Base-by-base conservation (phyloP, 1,140 invertebrate species). In the Anastrepha obliqua region DNA sequence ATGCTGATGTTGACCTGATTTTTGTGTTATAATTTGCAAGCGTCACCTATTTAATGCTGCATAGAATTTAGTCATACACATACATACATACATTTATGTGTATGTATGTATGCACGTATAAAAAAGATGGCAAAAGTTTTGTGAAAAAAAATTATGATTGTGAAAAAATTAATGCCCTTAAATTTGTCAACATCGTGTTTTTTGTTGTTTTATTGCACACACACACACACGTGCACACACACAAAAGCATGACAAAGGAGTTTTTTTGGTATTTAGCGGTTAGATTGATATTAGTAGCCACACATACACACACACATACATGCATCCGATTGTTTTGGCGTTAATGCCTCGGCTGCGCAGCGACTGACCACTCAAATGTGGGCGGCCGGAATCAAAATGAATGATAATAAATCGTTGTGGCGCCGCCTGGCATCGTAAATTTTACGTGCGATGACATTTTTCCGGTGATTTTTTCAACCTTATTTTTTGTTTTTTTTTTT, bases 401-500 rank as follows among this genome's bases (percentile, higher is more conserved):
- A 86, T 86, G 58, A 86, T 62, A 86, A 86, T 86, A 86, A 86
- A 86, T 86, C 85, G 85, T 62, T 60, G 62, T 86, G 85, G 85
- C 85, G 85, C 85, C 85, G 85, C 85, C 55, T 62, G 59, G 85
- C 55, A 62, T 86, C 85, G 85, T 86, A 86, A 86, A 86, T 86
- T 86, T 17, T 39, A 86, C 59, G 29, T 62, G 55, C 5, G 85
- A 60, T 86, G 85, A 86, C 85, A 86, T 86, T 42, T 86, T 86
- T 86, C 74, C 74, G 74, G 74, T 20, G 55, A 58, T 29, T 81
- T 81, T 81, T 74, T 47, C 15, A 2, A 8, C 42, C 11, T 74
- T 74, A 4, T 74, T 74, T 67, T 47, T 74, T 47, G 15, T 47
- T 74, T 47, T 47, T 47, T 15, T 74, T 74, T 74, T 44, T n/a